A percentile compares a stretch with the other conserved stretches of the same genome.
Evolutionary conservation across 2,888 invertebrate genomes (phyloP).

Genomic region (Schizaphis graminum): DNA sequence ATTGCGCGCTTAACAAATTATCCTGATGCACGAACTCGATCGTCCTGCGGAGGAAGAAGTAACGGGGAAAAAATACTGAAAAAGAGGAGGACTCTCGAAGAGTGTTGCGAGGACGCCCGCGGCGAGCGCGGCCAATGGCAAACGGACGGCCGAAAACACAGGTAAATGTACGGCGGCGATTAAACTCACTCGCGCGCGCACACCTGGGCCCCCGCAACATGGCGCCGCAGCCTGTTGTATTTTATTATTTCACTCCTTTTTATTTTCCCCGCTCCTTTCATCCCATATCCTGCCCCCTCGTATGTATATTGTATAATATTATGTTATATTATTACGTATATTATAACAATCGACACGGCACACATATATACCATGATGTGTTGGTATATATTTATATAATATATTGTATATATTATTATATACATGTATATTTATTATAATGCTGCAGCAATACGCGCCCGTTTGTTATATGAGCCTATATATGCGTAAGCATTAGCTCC

Average conservation of each 20-base stretch:
- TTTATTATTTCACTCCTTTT: not conserved
- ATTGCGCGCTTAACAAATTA: not conserved
- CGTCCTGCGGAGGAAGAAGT: not conserved
- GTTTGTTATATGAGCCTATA: constrained; percentile 38
- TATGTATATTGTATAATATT: not conserved
- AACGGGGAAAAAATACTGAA: not conserved
- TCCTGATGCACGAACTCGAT: not conserved
- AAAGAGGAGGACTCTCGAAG: constrained; percentile 55
- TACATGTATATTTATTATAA: constrained; percentile 29
- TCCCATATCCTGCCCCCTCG: not conserved
- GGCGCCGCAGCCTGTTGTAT: constrained; percentile 49
- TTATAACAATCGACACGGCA: constrained; percentile 41
- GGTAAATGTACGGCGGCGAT: constrained; percentile 50
- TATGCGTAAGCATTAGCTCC: constrained; percentile 60
- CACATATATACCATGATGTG: not conserved
- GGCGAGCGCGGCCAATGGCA: constrained; percentile 54
- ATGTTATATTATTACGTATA: not conserved
- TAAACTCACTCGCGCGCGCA: constrained; percentile 35
- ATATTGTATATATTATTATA: not conserved
- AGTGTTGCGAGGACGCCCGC: constrained; percentile 46
- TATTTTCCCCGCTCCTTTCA: not conserved
- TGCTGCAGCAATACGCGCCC: not conserved
- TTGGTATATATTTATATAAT: not conserved
- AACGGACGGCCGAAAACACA: constrained; percentile 29
- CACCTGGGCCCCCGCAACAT: constrained; percentile 64